Evolutionary conservation across 2,888 invertebrate species (phyloP), one percentile per base, ranked within the genome.

Genomic region (Slavum lentiscoides): DNA sequence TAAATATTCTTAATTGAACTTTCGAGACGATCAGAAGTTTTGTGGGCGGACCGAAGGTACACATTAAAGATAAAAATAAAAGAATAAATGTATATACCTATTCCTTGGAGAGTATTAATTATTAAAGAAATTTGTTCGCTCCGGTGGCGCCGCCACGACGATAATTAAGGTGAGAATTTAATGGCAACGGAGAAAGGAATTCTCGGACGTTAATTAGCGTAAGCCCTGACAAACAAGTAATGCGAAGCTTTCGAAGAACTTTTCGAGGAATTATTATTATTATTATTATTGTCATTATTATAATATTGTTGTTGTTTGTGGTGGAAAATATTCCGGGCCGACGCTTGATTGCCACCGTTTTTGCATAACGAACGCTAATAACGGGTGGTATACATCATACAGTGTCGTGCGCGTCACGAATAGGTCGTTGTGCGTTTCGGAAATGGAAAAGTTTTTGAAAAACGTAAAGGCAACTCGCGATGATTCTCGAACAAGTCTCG

Each of bases 121-220:
- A 64, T 77, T 77, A 58, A 66, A 43, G 74, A 75, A 58, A 75
- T 75, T 3, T 58, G 66, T 75, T 58, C 39, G 55, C 74, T 62
- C 49, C 53, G 58, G 49, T 11, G 49, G 13, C 49, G 7, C 6
- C 43, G 43, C 43, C 11, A 49, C 55, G 62, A 62, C 61, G 49
- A 37, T 72, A 80, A 72, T 72, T 72, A 80, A 80, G 62, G 72
- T 72, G 72, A 72, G 66, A 70, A 64, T 72, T 43, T 64, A 80
- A 70, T 58, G 23, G 43, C n/a, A 15, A 58, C 23, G 21, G 39
- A 23, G 58, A 80, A 80, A 23, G 39, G 58, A 80, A 80, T 72
- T 64, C 62, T 70, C 72, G 55, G 64, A 80, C 70, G 72, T 58
- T 72, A 80, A 80, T 80, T 80, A 80, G 64, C 58, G 39, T 49